Base-by-base conservation (phyloP, 2,113 vertebrate genomes). In the Alces alces region DNA sequence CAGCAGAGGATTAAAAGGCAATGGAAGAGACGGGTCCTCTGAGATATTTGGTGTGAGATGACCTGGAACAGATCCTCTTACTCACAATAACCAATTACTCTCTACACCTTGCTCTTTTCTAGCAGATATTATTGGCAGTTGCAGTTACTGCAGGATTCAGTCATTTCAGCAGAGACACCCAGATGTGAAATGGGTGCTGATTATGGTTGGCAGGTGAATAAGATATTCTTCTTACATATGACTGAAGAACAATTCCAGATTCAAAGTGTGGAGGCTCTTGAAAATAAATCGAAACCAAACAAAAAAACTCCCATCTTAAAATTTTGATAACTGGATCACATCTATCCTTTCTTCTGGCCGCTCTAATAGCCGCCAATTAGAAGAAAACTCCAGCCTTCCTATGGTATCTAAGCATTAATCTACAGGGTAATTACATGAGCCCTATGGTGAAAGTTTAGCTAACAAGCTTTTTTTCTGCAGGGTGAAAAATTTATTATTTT, bases 31-130 rank as follows among this genome's bases (percentile, higher is more conserved):
- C 80, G 17, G 25, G 16, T 97, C 60, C 58, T 93, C 60, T 96
- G 36, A 73, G 87, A 36, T 0, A 78, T 45, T 95, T 21, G 55
- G 11, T 61, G 17, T 89, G 23, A 94, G 52, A 95, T 92, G 92
- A 95, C 70, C 85, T 97, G 47, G 39, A 98, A 97, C n/a, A 86
- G 54, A 97, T 95, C 78, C 70, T 95, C 58, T 60, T 86, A 94
- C 50, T 97, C 89, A 30, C 54, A 93, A 70, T 86, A 95, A 52
- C 87, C 85, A 96, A 52, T 93, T 96, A 89, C 7, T 83, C 36
- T 6, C 12, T 95, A 94, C 55, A 91, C 85, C 80, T 80, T 52
- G 17, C 28, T 97, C 23, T 76, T 60, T 83, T 79, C 95, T 92
- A 93, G 73, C 4, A 96, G 97, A 57, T 82, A 93, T 13, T 30